phyloP scores from a whole-genome alignment of 2,797 vertebrate species.

The Sebastiscus tertius region DNA sequence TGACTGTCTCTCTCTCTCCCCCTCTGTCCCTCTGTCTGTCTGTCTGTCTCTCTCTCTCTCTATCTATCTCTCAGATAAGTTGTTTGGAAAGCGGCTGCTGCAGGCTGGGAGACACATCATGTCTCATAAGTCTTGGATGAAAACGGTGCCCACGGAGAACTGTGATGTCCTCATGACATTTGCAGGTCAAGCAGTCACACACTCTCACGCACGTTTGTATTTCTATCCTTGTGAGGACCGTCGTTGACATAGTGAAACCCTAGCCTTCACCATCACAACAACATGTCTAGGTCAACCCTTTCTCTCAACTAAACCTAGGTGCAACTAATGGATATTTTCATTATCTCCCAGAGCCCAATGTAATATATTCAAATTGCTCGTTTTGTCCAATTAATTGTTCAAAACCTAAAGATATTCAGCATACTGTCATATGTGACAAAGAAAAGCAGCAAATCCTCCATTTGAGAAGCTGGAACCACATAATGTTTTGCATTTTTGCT shows the following conservation, averaged over 20 bases:
- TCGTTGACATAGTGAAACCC: background rate
- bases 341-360: background rate
- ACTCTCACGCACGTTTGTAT: background rate
- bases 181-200: constrained; percentile 83
- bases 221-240: background rate
- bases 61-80: constrained; percentile 86
- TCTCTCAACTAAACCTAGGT: background rate
- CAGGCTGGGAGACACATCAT: constrained; percentile 97
- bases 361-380: background rate
- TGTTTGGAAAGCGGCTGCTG: constrained; percentile 95
- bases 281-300: background rate
- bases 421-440: background rate
- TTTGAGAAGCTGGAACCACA: background rate
- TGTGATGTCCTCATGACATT: constrained; percentile 98
- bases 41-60: constrained; percentile 5
- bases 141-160: constrained; percentile 97
- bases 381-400: no score
- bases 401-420: no score
- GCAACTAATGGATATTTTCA: background rate
- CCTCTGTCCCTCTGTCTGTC: background rate
- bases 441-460: background rate
- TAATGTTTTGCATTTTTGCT: no score
- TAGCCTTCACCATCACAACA: background rate
- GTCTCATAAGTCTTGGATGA: constrained; percentile 99
- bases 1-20: background rate